Conservation (phyloP, 1,140 invertebrate genomes). For the Nasonia giraulti region DNA sequence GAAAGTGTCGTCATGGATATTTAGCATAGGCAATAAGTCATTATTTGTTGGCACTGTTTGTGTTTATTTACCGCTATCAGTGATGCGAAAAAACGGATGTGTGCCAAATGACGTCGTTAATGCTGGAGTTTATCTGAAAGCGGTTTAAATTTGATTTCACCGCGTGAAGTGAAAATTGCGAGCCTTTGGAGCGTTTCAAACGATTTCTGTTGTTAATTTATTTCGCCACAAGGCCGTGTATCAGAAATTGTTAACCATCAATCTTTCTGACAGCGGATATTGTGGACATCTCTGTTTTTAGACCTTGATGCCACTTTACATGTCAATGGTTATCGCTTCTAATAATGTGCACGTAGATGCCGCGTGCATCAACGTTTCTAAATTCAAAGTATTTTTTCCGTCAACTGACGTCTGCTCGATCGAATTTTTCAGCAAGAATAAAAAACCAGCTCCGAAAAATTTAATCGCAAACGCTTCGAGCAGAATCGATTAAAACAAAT, state of each 20-base stretch:
- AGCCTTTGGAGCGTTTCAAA: no score
- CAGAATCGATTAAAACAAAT: no score
- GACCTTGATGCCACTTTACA: neutral
- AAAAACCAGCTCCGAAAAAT: neutral
- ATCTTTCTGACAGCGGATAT: no score
- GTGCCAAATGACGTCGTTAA: slow-evolving; percentile 5
- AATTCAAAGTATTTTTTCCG: neutral
- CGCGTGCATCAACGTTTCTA: neutral
- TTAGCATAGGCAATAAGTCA: neutral
- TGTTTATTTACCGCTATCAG: slow-evolving; percentile 12
- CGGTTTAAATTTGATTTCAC: slow-evolving; percentile 6
- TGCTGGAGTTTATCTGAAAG: neutral
- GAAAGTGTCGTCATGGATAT: neutral
- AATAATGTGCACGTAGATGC: neutral
- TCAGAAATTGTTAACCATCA: no score
- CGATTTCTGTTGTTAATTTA: no score
- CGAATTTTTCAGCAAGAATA: no score
- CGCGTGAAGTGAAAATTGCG: no score
- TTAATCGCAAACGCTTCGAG: neutral
- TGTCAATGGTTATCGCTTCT: neutral
- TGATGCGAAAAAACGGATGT: neutral
- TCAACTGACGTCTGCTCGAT: no score
- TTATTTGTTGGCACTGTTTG: slow-evolving; percentile 21
- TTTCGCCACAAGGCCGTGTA: no score
- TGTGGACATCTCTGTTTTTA: neutral